Evolutionary conservation across 37 sponge, comb jelly and placozoan genomes (phyloP), one percentile per base, ranked within the genome.

Genomic region (Bolinopsis microptera): DNA sequence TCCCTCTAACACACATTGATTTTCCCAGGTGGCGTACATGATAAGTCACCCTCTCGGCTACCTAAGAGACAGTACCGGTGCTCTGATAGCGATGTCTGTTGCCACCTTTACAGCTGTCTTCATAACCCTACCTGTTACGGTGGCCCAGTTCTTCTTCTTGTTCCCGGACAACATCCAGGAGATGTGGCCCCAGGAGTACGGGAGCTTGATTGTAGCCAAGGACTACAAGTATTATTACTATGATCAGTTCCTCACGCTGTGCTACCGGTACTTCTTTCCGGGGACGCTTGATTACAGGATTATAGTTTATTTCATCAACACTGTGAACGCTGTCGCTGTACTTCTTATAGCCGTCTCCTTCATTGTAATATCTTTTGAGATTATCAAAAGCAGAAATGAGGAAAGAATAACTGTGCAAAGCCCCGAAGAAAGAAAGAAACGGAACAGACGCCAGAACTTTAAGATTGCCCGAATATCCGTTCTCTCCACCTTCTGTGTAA

Each of bases 281-380:
- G 80, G 80, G 9, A 77, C 80, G 1, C 36, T 77, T 21, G 80
- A 77, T 32, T 77, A 77, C 36, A 28, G 33, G 36, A 77, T 77
- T 22, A 77, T 77, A 1, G 32, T 77, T 21, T 32, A 77, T 32
- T 77, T 32, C 80, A 35, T 77, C 36, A 13, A 32, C 33, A 36
- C 32, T 16, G 27, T 32, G 9, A 77, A 77, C 80, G 33, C 32
- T 36, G 32, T 32, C 2, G 80, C 80, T 22, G 80, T 34, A 21
- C 0, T 28, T 13, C 80, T 77, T 27, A 32, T 77, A 2, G 32
- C 32, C 16, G 2, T 77, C 18, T 77, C 80, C 18, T 77, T 34
- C 32, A 32, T 32, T 16, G 80, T 77, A 21, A 77, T 77, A 35
- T 21, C 32, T 0, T 16, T 27, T 0, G 80, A 16, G 34, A 36